Base-by-base conservation (phyloP, 1,140 invertebrate genomes). In the Heliconius melpomene region DNA sequence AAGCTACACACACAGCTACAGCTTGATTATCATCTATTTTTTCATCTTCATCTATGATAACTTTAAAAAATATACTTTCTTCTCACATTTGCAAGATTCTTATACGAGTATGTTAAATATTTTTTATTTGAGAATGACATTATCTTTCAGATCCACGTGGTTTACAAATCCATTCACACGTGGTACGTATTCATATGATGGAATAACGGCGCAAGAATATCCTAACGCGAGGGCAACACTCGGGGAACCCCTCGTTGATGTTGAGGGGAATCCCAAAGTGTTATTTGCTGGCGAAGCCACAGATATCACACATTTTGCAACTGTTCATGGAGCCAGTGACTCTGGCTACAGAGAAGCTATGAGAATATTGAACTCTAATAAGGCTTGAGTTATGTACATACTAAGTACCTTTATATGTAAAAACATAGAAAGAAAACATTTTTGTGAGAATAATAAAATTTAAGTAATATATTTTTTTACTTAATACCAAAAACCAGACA, bases 241-340 rank as follows among this genome's bases (percentile, higher is more conserved):
- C 2, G 85, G 77, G 11, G 72, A 75, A 11, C 90, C 90, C 3
- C 60, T 91, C 2, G 23, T 77, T 13, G 88, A 89, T 75, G 70
- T 74, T 7, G 57, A 77, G 16, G 88, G 87, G 9, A 75, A n/a
- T 5, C 88, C 86, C 1, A 54, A 81, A 18, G 86, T 91, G 1
- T 77, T 90, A 5, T 91, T 90, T 81, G 89, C 89, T 2, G 90
- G 90, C 0, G 95, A 95, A 84, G 94, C 95, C 1, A 94, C 95
- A 0, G 84, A 93, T 73, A 82, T 90, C 3, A 83, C 87, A 20
- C 95, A 95, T 84, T 96, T 95, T 86, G 96, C 95, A 1, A 96
- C 96, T 23, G 96, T 96, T 5, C 96, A 96, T 87, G 96, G 96
- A 13, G 96, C 96, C 0, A 91, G 95, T 32, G 94, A 96, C 74